phyloP scores from a whole-genome alignment of 2,888 invertebrate genomes.

The Eledona agricola region DNA sequence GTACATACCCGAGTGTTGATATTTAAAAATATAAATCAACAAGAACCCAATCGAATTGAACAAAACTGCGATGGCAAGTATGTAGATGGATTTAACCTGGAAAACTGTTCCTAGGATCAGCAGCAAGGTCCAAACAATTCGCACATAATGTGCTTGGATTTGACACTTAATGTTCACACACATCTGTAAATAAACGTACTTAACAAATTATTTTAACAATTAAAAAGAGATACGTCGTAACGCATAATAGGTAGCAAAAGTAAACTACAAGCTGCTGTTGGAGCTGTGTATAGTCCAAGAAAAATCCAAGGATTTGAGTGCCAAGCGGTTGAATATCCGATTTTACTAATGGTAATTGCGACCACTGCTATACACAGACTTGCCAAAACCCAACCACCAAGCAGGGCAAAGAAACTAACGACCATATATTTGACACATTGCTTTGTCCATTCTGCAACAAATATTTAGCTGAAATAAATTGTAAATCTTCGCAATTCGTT shows the following conservation, averaged over 20 bases:
- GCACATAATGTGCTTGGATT: conserved; percentile 51
- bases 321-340: conserved; percentile 52
- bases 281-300: conserved; percentile 49
- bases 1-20: conserved; percentile 51
- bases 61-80: conserved; percentile 53
- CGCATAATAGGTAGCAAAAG: conserved; percentile 41
- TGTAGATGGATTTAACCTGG: conserved; percentile 54
- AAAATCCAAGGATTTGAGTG: conserved; percentile 51
- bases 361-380: conserved; percentile 34
- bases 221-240: conserved; percentile 45
- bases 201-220: too few species aligned
- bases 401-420: conserved; percentile 36
- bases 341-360: conserved; percentile 42
- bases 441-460: conserved; percentile 43
- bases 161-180: conserved; percentile 49
- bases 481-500: too few species aligned
- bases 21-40: conserved; percentile 44
- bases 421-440: conserved; percentile 38
- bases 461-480: too few species aligned
- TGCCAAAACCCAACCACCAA: conserved; percentile 48
- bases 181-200: conserved; percentile 47
- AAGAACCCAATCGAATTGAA: conserved; percentile 54
- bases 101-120: conserved; percentile 52
- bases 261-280: conserved; percentile 43
- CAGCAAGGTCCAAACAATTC: conserved; percentile 56